Conservation (phyloP, 1,140 invertebrate species). For the Parasteatoda tepidariorum region DNA sequence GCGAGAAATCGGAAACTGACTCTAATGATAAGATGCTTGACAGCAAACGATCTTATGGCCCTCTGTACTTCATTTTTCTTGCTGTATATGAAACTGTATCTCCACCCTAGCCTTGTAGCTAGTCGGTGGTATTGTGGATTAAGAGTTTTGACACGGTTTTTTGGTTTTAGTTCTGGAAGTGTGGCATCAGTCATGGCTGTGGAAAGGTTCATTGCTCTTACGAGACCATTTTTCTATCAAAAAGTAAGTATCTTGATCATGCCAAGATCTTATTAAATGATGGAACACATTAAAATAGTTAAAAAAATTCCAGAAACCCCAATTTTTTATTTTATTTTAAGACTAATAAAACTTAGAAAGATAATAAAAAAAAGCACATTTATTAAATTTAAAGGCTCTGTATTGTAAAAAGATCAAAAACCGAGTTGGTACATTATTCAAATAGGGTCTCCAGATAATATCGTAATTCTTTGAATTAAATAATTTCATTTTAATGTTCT, state of each 20-base stretch:
- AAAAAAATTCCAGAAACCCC: too few relatives aligned
- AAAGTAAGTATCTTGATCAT: slow-evolving; percentile 81
- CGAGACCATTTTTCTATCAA: slow-evolving; percentile 86
- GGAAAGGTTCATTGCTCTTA: slow-evolving; percentile 85
- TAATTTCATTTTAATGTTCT: too few relatives aligned
- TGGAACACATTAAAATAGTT: too few relatives aligned
- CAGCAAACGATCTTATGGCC: slow-evolving; percentile 82
- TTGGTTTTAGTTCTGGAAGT: slow-evolving; percentile 86
- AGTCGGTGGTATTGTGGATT: slow-evolving; percentile 73
- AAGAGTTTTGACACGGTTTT: slow-evolving; percentile 80
- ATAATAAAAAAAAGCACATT: too few relatives aligned
- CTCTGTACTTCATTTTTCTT: slow-evolving; percentile 71
- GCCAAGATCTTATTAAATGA: too few relatives aligned
- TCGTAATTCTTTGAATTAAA: too few relatives aligned
- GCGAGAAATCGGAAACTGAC: slow-evolving; percentile 80
- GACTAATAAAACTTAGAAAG: too few relatives aligned
- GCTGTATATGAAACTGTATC: slow-evolving; percentile 73
- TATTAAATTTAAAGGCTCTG: too few relatives aligned
- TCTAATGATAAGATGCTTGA: slow-evolving; percentile 78
- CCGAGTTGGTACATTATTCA: too few relatives aligned
- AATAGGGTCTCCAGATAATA: too few relatives aligned
- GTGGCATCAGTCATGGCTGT: slow-evolving; percentile 88
- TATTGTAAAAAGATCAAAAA: too few relatives aligned
- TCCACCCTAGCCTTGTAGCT: slow-evolving; percentile 44
- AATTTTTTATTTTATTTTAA: too few relatives aligned